Evolutionary conservation across 2,888 invertebrate genomes (phyloP).

Genomic region (Keiferia lycopersicella): DNA sequence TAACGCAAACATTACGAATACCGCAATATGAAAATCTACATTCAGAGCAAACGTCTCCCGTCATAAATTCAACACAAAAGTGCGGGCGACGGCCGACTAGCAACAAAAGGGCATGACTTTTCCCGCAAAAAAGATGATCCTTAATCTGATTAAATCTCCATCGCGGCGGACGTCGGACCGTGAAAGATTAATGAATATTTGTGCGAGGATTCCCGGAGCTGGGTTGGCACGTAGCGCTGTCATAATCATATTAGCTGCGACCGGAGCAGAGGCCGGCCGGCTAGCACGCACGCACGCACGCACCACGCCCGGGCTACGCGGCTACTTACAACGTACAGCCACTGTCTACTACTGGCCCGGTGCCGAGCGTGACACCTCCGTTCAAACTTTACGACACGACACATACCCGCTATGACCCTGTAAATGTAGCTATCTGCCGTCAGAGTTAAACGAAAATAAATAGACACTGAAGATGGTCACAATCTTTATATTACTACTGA

Average conservation of each 20-base stretch:
- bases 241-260: constrained; percentile 80
- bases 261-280: constrained; percentile 64
- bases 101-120: constrained; percentile 80
- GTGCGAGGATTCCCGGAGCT: constrained; percentile 78
- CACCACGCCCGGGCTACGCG: constrained; percentile 43
- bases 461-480: constrained; percentile 2
- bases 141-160: constrained; percentile 82
- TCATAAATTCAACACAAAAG: constrained; percentile 79
- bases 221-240: constrained; percentile 79
- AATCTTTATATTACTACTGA: constrained; percentile 17
- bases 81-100: constrained; percentile 74
- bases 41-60: constrained; percentile 72
- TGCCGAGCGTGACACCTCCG: constrained; percentile 47
- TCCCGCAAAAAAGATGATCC: constrained; percentile 80
- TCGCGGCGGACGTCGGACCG: constrained; percentile 80
- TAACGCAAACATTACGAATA: constrained; percentile 32
- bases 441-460: constrained; percentile 18
- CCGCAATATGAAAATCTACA: constrained; percentile 62
- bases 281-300: constrained; percentile 60
- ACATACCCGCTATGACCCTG: background rate
- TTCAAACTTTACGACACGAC: constrained; percentile 47
- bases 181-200: constrained; percentile 82
- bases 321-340: constrained; percentile 41
- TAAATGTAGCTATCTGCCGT: background rate
- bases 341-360: constrained; percentile 31